Conservation (phyloP, 2,113 vertebrate species). For the Cyprinodon brontotheroides region DNA sequence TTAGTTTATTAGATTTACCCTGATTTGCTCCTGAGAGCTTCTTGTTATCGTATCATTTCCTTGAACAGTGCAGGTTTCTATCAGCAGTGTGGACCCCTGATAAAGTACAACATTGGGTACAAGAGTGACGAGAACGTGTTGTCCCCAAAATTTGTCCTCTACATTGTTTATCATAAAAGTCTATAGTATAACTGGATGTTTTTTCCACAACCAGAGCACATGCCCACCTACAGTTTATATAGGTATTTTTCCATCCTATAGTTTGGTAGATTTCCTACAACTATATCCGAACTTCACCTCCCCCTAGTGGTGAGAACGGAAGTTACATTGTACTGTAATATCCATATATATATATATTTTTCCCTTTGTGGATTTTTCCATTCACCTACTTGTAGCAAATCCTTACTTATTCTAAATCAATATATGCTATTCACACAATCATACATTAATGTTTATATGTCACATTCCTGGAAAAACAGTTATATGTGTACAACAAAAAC, state of each 20-base stretch:
- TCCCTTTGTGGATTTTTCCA: conserved; percentile 35
- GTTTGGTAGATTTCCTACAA: conserved; percentile 47
- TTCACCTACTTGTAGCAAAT: conserved; percentile 6
- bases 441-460: background rate
- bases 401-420: conserved; percentile 13
- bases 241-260: conserved; percentile 55
- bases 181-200: conserved; percentile 15
- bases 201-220: background rate
- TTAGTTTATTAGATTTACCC: background rate
- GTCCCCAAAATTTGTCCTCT: background rate
- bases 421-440: background rate
- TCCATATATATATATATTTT: conserved; percentile 12
- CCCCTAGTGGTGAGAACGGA: conserved; percentile 65
- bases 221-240: background rate
- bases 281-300: conserved; percentile 30
- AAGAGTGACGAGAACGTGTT: background rate
- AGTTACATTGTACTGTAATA: conserved; percentile 7
- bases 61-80: background rate
- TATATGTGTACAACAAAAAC: background rate
- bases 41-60: background rate
- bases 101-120: background rate
- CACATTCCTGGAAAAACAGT: background rate
- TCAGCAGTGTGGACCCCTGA: background rate
- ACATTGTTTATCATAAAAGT: conserved; percentile 16
- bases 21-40: background rate